A percentile compares a stretch with the other conserved stretches of the same genome.
Evolutionary conservation across 2,797 vertebrate species (phyloP).

Genomic region (Cryptoprocta ferox): DNA sequence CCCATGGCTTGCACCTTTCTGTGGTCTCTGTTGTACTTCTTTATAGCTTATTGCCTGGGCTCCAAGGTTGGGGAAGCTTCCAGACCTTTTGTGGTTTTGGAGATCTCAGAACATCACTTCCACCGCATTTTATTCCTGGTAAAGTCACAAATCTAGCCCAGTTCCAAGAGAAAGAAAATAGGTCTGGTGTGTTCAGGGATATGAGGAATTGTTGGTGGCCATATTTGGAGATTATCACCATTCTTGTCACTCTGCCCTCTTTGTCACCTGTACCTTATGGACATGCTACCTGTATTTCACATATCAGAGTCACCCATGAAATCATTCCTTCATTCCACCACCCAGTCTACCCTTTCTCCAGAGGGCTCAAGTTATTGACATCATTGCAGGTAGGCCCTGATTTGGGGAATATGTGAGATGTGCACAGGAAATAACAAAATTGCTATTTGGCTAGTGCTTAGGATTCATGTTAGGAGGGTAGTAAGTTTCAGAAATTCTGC

Average conservation of each 20-base stretch:
- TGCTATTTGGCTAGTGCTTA: neutral
- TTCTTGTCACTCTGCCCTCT: neutral
- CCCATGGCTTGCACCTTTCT: neutral
- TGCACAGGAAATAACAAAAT: neutral
- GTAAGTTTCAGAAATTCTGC: constrained; percentile 14
- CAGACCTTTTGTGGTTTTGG: neutral
- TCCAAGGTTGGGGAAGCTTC: neutral
- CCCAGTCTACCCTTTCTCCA: neutral
- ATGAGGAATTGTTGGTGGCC: neutral
- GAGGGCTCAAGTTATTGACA: neutral
- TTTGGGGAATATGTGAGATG: neutral
- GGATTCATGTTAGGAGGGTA: neutral
- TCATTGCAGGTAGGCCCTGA: neutral
- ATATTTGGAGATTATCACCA: neutral
- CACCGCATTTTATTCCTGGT: neutral
- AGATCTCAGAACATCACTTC: neutral
- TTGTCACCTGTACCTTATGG: neutral
- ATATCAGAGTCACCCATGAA: neutral
- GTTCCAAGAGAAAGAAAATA: neutral
- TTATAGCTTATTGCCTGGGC: neutral
- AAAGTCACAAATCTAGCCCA: neutral
- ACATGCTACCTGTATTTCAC: neutral
- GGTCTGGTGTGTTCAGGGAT: neutral
- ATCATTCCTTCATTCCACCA: neutral
- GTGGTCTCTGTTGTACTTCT: neutral